Evolutionary conservation across 2,888 invertebrate genomes (phyloP).

Genomic region (Amitus sp.): DNA sequence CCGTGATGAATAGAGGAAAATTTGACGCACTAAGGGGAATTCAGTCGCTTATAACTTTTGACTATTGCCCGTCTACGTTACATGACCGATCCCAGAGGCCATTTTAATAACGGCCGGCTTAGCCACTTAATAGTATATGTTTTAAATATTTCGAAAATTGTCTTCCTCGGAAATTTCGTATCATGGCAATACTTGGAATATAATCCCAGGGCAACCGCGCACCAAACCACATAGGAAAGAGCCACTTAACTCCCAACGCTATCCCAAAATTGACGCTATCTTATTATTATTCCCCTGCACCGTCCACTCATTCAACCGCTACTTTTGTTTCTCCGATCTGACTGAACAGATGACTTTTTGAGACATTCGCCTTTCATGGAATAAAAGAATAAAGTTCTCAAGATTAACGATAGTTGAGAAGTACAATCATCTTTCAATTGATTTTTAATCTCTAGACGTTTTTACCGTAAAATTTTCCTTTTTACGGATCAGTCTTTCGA

Average conservation of each 20-base stretch:
- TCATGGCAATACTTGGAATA: constrained; percentile 64
- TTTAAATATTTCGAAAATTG: constrained; percentile 65
- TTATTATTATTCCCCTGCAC: neutral
- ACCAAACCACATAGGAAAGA: constrained; percentile 50
- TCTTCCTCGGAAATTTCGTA: constrained; percentile 60
- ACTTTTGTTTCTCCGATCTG: no score
- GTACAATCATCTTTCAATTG: no score
- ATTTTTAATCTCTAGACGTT: no score
- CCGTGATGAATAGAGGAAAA: no score
- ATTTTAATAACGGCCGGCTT: constrained; percentile 42
- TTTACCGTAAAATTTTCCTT: no score
- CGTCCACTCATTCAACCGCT: no score
- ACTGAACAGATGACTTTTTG: no score
- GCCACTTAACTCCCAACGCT: constrained; percentile 46
- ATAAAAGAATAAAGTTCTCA: no score
- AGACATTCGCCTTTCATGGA: no score
- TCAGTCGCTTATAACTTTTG: constrained; percentile 25
- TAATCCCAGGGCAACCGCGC: constrained; percentile 52
- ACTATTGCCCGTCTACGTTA: constrained; percentile 20
- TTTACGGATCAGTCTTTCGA: no score
- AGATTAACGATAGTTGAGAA: no score
- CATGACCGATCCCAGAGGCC: constrained; percentile 30
- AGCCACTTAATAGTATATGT: constrained; percentile 58
- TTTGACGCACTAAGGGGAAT: neutral
- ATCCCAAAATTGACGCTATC: constrained; percentile 31